These are phyloP conservation scores for Eurosta solidaginis DNA, from an alignment of 1,140 invertebrate species.

Conservation along the genomic window DNA sequence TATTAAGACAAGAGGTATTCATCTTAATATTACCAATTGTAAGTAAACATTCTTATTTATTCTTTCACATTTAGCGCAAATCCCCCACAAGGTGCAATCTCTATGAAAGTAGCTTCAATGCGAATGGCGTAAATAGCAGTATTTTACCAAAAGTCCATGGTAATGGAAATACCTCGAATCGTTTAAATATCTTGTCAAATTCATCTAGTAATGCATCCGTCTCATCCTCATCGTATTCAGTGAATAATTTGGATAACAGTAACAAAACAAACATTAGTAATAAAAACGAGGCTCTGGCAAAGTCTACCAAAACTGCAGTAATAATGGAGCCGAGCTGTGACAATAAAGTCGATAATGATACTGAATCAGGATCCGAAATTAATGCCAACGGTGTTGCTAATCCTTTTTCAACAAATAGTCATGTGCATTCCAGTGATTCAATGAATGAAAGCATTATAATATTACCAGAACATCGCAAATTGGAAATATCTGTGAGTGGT, in stretches of 20 bases:
- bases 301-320: background rate
- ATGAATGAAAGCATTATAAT: slow-evolving; percentile 43
- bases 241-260: slow-evolving; percentile 1
- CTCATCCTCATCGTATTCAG: slow-evolving; percentile 1
- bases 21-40: background rate
- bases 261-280: background rate
- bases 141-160: slow-evolving; percentile 33
- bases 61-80: background rate
- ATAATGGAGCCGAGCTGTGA: background rate
- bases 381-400: background rate
- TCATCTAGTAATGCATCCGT: slow-evolving; percentile 18
- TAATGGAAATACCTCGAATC: background rate
- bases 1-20: slow-evolving; percentile 13
- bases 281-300: background rate
- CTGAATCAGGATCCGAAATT: background rate
- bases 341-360: slow-evolving; percentile 18
- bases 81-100: background rate
- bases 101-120: background rate
- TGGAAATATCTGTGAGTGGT: slow-evolving; percentile 39
- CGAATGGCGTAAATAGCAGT: slow-evolving; percentile 22
- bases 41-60: background rate
- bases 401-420: background rate
- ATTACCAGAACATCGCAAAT: slow-evolving; percentile 39
- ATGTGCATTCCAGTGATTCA: background rate
- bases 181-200: slow-evolving; percentile 32